Percentiles rank a stretch among this genome's conserved stretches.
phyloP scores from a whole-genome alignment of 2,113 vertebrate species.

The Theristicus caerulescens region DNA sequence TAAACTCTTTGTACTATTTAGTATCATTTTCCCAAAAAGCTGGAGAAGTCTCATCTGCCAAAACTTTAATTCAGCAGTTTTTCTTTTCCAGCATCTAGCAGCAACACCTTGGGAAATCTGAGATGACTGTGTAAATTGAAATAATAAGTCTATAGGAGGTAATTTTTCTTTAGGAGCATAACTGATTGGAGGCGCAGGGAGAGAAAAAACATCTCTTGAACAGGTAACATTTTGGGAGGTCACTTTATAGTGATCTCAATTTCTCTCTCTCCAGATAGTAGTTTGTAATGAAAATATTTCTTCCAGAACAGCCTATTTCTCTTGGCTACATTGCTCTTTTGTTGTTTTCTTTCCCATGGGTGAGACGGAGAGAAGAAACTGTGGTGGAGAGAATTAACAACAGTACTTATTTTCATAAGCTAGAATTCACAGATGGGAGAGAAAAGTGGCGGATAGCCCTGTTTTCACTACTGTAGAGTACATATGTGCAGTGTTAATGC shows the following conservation, averaged over 20 bases:
- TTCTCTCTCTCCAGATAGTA: background rate
- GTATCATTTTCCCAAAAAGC: background rate
- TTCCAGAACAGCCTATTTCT: background rate
- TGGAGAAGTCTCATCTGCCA: background rate
- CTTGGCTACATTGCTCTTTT: background rate
- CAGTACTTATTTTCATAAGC: background rate
- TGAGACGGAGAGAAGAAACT: background rate
- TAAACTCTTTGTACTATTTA: background rate
- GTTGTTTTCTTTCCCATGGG: background rate
- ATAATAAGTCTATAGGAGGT: background rate
- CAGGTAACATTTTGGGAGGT: background rate
- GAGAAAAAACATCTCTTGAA: background rate
- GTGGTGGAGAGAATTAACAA: background rate
- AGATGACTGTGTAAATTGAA: background rate
- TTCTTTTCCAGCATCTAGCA: background rate
- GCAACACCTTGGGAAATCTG: background rate
- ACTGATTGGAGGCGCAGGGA: background rate
- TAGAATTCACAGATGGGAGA: background rate
- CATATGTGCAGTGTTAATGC: accelerated
- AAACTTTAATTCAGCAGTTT: background rate
- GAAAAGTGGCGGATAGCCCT: background rate
- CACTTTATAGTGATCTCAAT: background rate
- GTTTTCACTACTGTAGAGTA: background rate
- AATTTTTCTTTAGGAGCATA: background rate
- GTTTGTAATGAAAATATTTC: background rate